Percentiles rank a stretch among this genome's conserved stretches.
Evolutionary conservation across 2,113 vertebrate species (phyloP).

Genomic region (Montifringilla adamsi): DNA sequence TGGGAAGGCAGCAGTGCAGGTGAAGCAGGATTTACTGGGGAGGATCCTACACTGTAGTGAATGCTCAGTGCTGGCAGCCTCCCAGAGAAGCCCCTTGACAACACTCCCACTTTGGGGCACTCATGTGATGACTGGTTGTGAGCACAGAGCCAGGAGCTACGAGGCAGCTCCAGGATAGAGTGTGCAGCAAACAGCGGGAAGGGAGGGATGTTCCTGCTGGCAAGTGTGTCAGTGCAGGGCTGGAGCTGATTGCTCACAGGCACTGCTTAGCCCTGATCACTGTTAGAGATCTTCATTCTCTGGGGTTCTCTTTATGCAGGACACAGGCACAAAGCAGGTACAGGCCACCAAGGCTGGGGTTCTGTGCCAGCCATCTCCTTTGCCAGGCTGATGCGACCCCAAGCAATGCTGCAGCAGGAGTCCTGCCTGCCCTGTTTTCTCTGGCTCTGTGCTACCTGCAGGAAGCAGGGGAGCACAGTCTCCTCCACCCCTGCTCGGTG

Average conservation of each 20-base stretch:
- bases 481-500: slow-evolving; percentile 29
- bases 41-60: background rate
- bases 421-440: background rate
- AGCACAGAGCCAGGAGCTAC: background rate
- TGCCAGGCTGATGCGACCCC: background rate
- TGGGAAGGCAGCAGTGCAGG: background rate
- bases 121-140: fast-evolving
- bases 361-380: background rate
- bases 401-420: background rate
- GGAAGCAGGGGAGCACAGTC: background rate
- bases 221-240: background rate
- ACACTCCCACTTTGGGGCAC: background rate
- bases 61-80: background rate
- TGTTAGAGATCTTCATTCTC: background rate
- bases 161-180: background rate
- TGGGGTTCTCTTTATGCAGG: background rate
- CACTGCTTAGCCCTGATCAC: background rate
- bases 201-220: background rate
- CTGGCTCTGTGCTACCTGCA: background rate
- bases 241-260: background rate
- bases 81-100: fast-evolving
- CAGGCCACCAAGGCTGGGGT: background rate
- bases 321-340: background rate
- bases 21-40: background rate
- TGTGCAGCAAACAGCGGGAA: background rate